Evolutionary conservation across 1,140 invertebrate genomes (phyloP).

Genomic region (Monochamus saltuarius): DNA sequence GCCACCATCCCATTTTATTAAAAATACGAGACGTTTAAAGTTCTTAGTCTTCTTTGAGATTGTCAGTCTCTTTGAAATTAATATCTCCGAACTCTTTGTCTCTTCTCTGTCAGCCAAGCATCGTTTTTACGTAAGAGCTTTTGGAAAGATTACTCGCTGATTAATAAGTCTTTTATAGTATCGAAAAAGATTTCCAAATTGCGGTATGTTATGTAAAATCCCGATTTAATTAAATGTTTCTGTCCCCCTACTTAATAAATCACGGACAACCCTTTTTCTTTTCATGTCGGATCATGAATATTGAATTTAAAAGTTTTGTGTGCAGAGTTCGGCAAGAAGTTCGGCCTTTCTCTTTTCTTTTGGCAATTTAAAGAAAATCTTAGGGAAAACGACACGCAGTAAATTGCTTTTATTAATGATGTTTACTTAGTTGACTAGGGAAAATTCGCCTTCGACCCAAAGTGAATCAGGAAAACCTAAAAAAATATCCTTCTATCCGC

Average conservation of each 20-base stretch:
- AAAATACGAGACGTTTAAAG: neutral
- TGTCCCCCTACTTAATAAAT: constrained; percentile 28
- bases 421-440: constrained; percentile 27
- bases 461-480: constrained; percentile 11
- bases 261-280: constrained; percentile 33
- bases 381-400: constrained; percentile 26
- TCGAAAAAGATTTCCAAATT: constrained; percentile 3
- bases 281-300: constrained; percentile 39
- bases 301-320: constrained; percentile 38
- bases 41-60: neutral
- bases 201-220: constrained; percentile 2
- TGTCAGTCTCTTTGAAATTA: neutral
- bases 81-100: no score
- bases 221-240: constrained; percentile 22
- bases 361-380: constrained; percentile 40
- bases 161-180: neutral
- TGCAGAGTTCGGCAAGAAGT: constrained; percentile 17
- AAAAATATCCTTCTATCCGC: no score
- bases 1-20: no score
- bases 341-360: constrained; percentile 25
- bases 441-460: constrained; percentile 16
- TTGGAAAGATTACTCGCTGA: neutral
- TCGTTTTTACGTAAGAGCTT: neutral
- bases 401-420: constrained; percentile 45
- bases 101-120: neutral